Conservation (phyloP, 2,797 vertebrate genomes). For the Periophthalmus magnuspinnatus region DNA sequence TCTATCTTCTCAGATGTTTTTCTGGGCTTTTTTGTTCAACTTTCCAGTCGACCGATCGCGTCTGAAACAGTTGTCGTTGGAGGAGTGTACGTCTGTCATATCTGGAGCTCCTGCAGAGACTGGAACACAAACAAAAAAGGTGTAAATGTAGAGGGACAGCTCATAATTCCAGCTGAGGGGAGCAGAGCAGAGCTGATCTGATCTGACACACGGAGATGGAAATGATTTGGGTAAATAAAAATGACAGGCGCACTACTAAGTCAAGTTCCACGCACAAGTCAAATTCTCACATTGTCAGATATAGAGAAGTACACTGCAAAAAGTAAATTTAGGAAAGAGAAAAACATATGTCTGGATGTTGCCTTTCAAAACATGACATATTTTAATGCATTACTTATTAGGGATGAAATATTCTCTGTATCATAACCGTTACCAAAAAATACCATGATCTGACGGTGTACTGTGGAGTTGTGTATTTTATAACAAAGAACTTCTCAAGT, state of each 20-base stretch:
- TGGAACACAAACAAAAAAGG: constrained; percentile 1
- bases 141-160: constrained; percentile 1
- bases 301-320: constrained; percentile 7
- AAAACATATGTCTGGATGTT: not conserved
- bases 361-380: not conserved
- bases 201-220: constrained; percentile 15
- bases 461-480: too few relatives aligned
- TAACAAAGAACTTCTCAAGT: too few relatives aligned
- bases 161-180: constrained; percentile 25
- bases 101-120: constrained; percentile 31
- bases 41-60: constrained; percentile 22
- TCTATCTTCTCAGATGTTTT: constrained; percentile 19
- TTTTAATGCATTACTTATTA: not conserved
- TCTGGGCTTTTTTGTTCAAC: constrained; percentile 13
- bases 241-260: constrained; percentile 26
- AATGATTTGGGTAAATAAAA: constrained; percentile 17
- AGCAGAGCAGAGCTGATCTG: not conserved
- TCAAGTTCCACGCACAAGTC: constrained; percentile 17
- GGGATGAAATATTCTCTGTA: too few relatives aligned
- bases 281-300: constrained; percentile 27
- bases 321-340: not conserved
- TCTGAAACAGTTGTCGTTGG: constrained; percentile 34
- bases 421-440: too few relatives aligned
- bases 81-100: constrained; percentile 38
- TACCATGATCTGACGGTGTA: too few relatives aligned